phyloP scores from a whole-genome alignment of 1,140 invertebrate species.

The Zaprionus ornatus region DNA sequence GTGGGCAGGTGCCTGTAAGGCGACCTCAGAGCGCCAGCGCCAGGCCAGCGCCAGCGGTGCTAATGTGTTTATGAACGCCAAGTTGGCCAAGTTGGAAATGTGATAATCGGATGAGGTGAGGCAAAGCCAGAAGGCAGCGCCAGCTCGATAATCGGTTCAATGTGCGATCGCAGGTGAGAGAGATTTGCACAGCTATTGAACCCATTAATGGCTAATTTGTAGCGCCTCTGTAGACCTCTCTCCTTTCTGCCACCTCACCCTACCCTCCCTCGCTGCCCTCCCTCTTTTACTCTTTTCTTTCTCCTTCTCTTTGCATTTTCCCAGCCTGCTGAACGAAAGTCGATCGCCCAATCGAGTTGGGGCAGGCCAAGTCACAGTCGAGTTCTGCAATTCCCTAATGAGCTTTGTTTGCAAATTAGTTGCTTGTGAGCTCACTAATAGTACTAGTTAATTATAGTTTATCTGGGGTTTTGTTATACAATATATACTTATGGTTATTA shows the following conservation, averaged over 20 bases:
- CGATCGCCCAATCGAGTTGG: background rate
- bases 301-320: background rate
- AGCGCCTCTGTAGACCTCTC: slow-evolving; percentile 1
- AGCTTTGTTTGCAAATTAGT: background rate
- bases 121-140: slow-evolving; percentile 15
- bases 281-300: background rate
- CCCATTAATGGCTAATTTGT: slow-evolving; percentile 65
- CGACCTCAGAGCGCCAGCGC: slow-evolving; percentile 25
- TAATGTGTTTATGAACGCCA: slow-evolving; percentile 77
- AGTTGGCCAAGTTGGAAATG: slow-evolving; percentile 62
- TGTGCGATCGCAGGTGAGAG: slow-evolving; percentile 27
- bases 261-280: too few relatives aligned
- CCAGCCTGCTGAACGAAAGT: background rate
- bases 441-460: background rate
- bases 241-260: background rate
- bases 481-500: background rate
- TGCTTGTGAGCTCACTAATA: background rate
- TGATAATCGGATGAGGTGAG: slow-evolving; percentile 64
- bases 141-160: slow-evolving; percentile 39
- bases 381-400: background rate
- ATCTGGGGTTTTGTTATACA: background rate
- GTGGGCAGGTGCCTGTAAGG: background rate
- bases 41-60: slow-evolving; percentile 73
- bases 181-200: slow-evolving; percentile 75
- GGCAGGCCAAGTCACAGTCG: background rate